Evolutionary conservation across 2,113 vertebrate genomes (phyloP).

Genomic region (Ardeotis arabs): DNA sequence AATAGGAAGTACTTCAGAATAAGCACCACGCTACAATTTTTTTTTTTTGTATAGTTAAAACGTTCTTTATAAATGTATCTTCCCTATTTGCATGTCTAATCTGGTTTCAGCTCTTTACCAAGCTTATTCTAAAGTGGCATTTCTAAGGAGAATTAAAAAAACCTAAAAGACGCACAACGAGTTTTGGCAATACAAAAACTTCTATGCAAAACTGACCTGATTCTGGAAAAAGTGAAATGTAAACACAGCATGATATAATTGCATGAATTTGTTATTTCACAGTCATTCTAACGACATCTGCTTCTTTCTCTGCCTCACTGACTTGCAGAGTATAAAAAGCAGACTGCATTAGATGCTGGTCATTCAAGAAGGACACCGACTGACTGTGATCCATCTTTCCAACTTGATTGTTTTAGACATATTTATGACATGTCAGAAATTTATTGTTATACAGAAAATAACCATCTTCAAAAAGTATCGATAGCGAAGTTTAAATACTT

Average conservation of each 20-base stretch:
- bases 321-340: not conserved
- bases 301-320: slow-evolving; percentile 26
- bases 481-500: not conserved
- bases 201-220: slow-evolving; percentile 2
- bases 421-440: not conserved
- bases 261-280: slow-evolving; percentile 4
- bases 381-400: not conserved
- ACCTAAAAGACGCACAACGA: not conserved
- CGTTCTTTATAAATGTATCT: not conserved
- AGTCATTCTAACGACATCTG: not conserved
- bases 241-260: slow-evolving; percentile 41
- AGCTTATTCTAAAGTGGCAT: not conserved
- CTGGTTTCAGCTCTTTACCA: not conserved
- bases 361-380: slow-evolving; percentile 20
- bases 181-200: not conserved
- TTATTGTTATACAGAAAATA: not conserved
- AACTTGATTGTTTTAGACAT: not conserved
- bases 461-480: not conserved
- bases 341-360: not conserved
- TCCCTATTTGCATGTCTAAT: not conserved
- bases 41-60: not conserved
- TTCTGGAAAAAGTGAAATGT: slow-evolving; percentile 9
- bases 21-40: not conserved
- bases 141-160: not conserved
- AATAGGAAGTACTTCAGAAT: not conserved